Conservation (phyloP, 2,888 invertebrate species). For the Liopterus haemorrhoidalis region DNA sequence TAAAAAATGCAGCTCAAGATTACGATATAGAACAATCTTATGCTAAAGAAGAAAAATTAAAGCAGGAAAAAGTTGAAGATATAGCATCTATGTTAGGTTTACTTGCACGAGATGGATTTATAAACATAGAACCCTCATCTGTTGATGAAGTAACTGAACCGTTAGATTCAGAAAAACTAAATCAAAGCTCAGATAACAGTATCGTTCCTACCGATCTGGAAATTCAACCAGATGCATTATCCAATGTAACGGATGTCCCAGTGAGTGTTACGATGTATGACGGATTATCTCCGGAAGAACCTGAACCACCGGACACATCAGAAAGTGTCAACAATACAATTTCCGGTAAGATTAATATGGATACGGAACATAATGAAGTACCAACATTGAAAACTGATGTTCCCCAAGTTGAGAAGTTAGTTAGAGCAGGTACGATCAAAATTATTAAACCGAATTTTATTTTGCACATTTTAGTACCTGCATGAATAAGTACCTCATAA, state of each 20-base stretch:
- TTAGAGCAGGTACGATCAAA: constrained; percentile 55
- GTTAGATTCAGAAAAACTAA: constrained; percentile 28
- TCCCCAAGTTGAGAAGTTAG: constrained; percentile 54
- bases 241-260: constrained; percentile 25
- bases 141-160: constrained; percentile 50
- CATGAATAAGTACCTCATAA: too few species aligned
- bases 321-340: constrained; percentile 26
- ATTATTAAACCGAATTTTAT: constrained; percentile 2
- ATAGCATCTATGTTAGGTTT: constrained; percentile 58
- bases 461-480: too few species aligned
- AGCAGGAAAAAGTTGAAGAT: constrained; percentile 58
- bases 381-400: constrained; percentile 44
- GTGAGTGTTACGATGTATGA: constrained; percentile 41
- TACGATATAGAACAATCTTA: constrained; percentile 78
- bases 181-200: constrained; percentile 30
- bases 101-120: constrained; percentile 60
- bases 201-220: constrained; percentile 17
- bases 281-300: constrained; percentile 34
- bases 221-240: constrained; percentile 27
- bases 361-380: constrained; percentile 12
- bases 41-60: constrained; percentile 70
- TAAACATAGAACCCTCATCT: constrained; percentile 63
- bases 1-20: constrained; percentile 62
- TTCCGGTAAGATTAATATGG: constrained; percentile 10
- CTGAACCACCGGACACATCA: constrained; percentile 22